These are phyloP conservation scores for Sprattus sprattus DNA, from an alignment of 2,113 vertebrate species.

Conservation along the genomic window DNA sequence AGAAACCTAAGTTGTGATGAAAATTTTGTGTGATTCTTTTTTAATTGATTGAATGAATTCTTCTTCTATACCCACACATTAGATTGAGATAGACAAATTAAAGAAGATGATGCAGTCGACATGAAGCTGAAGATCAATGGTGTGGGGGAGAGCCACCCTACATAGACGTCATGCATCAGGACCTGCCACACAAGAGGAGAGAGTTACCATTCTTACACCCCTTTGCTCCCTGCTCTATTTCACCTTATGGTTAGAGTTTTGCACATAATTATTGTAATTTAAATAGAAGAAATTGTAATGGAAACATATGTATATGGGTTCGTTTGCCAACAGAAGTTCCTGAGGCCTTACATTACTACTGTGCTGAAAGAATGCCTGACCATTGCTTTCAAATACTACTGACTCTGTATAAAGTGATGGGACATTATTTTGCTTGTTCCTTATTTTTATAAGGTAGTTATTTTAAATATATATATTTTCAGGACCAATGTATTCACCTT, in stretches of 20 bases:
- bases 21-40: not conserved
- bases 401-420: conserved; percentile 88
- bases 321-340: conserved; percentile 81
- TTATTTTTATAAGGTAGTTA: conserved; percentile 39
- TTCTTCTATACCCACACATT: conserved; percentile 31
- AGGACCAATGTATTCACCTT: conserved; percentile 12
- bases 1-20: no score
- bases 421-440: conserved; percentile 73
- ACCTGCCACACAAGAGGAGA: conserved; percentile 15
- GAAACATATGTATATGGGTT: conserved; percentile 68
- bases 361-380: conserved; percentile 72
- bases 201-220: conserved; percentile 33
- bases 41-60: not conserved
- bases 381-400: conserved; percentile 92
- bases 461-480: conserved; percentile 19
- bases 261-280: conserved; percentile 70
- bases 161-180: not conserved
- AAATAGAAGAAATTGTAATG: conserved; percentile 64
- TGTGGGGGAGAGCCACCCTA: not conserved
- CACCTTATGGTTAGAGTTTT: conserved; percentile 70
- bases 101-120: conserved; percentile 81
- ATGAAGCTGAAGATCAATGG: conserved; percentile 65
- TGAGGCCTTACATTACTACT: conserved; percentile 92
- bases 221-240: conserved; percentile 63
- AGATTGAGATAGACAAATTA: conserved; percentile 92